Conservation (phyloP, 2,888 invertebrate species). For the Drosophila leonis region DNA sequence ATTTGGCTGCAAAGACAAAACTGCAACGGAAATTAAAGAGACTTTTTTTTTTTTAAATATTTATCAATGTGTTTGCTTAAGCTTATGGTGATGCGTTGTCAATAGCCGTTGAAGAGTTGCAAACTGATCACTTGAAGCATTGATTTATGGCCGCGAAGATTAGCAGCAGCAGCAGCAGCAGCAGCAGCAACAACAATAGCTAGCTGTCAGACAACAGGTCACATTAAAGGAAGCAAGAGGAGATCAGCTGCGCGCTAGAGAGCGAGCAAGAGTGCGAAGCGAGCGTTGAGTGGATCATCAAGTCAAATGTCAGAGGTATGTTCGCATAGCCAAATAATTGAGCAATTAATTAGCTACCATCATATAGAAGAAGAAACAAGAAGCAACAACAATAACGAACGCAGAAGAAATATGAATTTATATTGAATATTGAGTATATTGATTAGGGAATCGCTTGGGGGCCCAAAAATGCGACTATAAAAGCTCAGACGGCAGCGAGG, state of each 20-base stretch:
- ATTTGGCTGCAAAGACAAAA: constrained; percentile 40
- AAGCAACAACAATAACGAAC: constrained; percentile 16
- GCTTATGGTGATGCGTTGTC: constrained; percentile 36
- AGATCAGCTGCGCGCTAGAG: constrained; percentile 10
- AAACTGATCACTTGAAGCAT: constrained; percentile 57
- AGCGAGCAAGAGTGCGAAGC: constrained; percentile 13
- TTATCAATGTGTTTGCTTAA: constrained; percentile 14
- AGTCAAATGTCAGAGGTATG: constrained; percentile 80
- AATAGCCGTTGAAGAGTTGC: constrained; percentile 48
- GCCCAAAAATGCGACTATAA: constrained; percentile 68
- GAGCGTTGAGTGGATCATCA: constrained; percentile 26
- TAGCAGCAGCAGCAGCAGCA: constrained; percentile 4
- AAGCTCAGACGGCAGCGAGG: constrained; percentile 60
- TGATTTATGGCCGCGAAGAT: constrained; percentile 62
- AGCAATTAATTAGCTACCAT: constrained; percentile 77
- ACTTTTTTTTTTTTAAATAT: not conserved
- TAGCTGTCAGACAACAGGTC: constrained; percentile 62
- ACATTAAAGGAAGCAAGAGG: constrained; percentile 67
- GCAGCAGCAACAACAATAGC: no score
- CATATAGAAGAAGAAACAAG: constrained; percentile 49
- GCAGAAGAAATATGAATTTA: constrained; percentile 34
- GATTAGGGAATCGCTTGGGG: constrained; percentile 53
- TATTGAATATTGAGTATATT: constrained; percentile 40
- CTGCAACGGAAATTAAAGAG: constrained; percentile 49
- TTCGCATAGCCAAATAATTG: constrained; percentile 75